phyloP scores from a whole-genome alignment of 2,797 vertebrate genomes.

The Sciaenops ocellatus region DNA sequence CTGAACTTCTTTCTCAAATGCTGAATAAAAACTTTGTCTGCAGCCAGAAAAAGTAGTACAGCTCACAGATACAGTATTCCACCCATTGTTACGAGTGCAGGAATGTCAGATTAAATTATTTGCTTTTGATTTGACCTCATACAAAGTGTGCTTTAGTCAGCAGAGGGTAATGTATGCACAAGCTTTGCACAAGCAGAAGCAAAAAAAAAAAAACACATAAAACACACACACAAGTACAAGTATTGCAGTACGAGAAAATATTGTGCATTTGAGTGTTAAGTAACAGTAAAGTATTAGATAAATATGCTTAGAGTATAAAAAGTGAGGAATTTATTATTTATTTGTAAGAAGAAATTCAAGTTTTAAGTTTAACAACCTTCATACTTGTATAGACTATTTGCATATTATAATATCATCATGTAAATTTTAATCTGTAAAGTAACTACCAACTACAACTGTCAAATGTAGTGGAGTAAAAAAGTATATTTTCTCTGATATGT shows the following conservation, averaged over 20 bases:
- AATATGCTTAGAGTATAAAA: background rate
- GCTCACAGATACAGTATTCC: conserved; percentile 11
- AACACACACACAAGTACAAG: background rate
- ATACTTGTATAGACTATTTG: too few species aligned
- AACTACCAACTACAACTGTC: background rate
- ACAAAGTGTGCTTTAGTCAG: background rate
- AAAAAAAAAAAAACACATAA: background rate
- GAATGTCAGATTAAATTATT: conserved; percentile 8
- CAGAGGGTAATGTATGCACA: background rate
- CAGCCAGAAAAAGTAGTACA: background rate
- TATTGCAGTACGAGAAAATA: background rate
- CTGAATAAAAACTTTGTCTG: conserved; percentile 43
- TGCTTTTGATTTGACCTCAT: conserved; percentile 11
- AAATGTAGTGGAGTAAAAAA: background rate
- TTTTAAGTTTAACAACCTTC: too few species aligned
- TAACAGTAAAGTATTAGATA: background rate
- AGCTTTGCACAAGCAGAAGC: background rate
- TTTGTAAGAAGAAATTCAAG: background rate
- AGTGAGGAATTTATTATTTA: background rate
- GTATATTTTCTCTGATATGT: background rate
- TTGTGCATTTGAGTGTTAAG: too few species aligned
- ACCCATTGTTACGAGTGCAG: background rate
- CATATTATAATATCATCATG: too few species aligned
- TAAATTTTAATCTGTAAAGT: background rate
- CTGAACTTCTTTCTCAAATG: conserved; percentile 28